Base-by-base conservation (phyloP, 2,113 vertebrate species). In the Anarhynchus alexandrinus region DNA sequence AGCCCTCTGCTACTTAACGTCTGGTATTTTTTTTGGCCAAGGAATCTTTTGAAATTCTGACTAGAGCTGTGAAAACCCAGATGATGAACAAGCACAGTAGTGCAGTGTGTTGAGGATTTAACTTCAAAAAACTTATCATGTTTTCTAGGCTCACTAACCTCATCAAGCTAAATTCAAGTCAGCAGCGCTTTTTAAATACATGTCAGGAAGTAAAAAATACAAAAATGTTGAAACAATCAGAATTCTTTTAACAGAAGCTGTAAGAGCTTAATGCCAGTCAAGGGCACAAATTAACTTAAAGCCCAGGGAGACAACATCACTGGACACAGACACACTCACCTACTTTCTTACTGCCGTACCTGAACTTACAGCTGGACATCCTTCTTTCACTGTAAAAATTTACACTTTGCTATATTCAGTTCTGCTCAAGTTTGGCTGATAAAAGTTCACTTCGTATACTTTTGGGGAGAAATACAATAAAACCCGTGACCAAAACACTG, bases 11-110 rank as follows among this genome's bases (percentile, higher is more conserved):
- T 96, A 95, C 88, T 96, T 93, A 88, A 91, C 1, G 66, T 70
- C 90, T 95, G 64, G 43, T 96, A 83, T 96, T 97, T 96, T 95
- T 77, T 98, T 97, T 96, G 86, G 96, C 93, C 57, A 55, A 89
- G 82, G 77, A 95, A 88, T 69, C 88, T 70, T 96, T 88, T 90
- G 74, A 96, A 93, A 96, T 96, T 94, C 88, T 74, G 65, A 93
- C 71, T 72, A 64, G 76, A 78, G 82, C 76, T 94, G 82, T 88
- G 82, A 97, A 95, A 96, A 93, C 42, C 45, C 66, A 85, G 80
- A 89, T 76, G 90, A 93, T 74, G 86, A 97, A 87, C 70, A 94
- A 92, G 65, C 57, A 93, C 55, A 95, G 71, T 47, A 88, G 71
- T 47, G 40, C 67, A 76, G 57, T 40, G 36, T 69, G 69, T 54